phyloP scores from a whole-genome alignment of 1,140 invertebrate species.

The Hestina assimilis region DNA sequence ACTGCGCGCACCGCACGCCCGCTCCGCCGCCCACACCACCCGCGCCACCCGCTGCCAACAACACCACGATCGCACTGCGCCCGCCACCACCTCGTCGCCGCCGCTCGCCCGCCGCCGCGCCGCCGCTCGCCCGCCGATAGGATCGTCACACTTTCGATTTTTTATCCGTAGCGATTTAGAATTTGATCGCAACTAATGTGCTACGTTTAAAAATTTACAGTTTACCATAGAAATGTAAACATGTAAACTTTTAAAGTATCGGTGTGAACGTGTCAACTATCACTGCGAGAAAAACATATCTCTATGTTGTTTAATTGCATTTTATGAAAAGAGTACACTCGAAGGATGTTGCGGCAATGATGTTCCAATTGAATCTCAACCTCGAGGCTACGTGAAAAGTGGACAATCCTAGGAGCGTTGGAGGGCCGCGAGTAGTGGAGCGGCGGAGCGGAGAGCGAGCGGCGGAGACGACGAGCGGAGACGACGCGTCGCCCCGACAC shows the following conservation, averaged over 20 bases:
- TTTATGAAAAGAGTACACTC: too few species aligned
- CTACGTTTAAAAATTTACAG: too few species aligned
- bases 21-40: conserved; percentile 32
- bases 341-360: not conserved
- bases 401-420: conserved; percentile 8
- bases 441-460: conserved; percentile 18
- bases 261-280: too few species aligned
- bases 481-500: conserved; percentile 56
- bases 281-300: too few species aligned
- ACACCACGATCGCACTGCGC: conserved; percentile 65
- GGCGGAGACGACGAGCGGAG: conserved; percentile 29
- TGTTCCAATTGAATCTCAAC: not conserved
- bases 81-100: conserved; percentile 36
- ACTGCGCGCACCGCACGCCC: conserved; percentile 80
- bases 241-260: too few species aligned
- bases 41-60: conserved; percentile 62
- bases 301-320: too few species aligned
- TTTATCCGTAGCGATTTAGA: too few species aligned
- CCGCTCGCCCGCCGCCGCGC: conserved; percentile 27
- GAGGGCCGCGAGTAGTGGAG: not conserved
- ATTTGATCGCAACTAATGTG: too few species aligned
- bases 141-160: not conserved
- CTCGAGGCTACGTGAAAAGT: not conserved
- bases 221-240: too few species aligned
- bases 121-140: conserved; percentile 34